Evolutionary conservation across 2,797 vertebrate genomes (phyloP).

Genomic region (Varecia variegata): DNA sequence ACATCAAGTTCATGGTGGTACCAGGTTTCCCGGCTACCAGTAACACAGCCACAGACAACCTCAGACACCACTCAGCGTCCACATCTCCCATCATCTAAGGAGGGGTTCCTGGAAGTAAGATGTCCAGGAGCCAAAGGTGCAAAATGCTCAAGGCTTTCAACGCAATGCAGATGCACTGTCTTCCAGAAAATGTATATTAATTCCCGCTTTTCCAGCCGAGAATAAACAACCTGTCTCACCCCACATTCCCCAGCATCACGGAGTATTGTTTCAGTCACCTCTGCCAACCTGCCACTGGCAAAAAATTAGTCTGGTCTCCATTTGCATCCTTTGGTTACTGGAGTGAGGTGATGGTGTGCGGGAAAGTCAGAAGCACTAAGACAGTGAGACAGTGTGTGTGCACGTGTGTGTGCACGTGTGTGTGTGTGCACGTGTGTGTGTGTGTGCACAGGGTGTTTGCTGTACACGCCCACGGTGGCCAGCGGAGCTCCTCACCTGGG

Average conservation of each 20-base stretch:
- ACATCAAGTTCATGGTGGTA: accelerated
- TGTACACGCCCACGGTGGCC: accelerated
- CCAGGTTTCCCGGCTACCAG: too few species aligned
- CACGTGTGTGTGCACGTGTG: too few species aligned
- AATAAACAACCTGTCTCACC: background rate
- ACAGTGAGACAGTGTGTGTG: background rate
- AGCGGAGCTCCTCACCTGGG: background rate
- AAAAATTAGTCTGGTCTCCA: background rate
- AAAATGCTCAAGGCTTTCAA: background rate
- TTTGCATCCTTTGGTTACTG: background rate
- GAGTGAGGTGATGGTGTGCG: background rate
- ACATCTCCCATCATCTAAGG: background rate
- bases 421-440: too few species aligned
- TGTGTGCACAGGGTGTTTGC: background rate
- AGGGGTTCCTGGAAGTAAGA: background rate
- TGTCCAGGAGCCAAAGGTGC: background rate
- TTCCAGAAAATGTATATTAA: background rate
- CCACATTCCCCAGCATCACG: background rate
- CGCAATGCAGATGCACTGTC: accelerated
- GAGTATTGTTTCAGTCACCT: background rate
- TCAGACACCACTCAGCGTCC: accelerated
- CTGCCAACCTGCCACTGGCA: background rate
- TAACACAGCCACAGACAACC: background rate
- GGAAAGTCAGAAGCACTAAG: background rate
- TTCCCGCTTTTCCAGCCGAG: background rate